Conservation (phyloP, 1,140 invertebrate species). For the Heliconius eleuchia region DNA sequence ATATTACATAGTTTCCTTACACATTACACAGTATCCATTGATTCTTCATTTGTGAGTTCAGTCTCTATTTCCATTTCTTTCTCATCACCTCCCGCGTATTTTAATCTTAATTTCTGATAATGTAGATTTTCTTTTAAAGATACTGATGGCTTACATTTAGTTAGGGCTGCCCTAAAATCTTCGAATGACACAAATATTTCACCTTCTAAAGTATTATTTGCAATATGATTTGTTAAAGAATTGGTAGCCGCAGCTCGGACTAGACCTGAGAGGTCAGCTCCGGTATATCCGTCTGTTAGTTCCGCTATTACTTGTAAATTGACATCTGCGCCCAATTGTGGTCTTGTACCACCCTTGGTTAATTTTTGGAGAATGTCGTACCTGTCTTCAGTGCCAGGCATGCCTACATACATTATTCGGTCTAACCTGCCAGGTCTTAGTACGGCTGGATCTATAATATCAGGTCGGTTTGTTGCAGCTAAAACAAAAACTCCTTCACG, state of each 20-base stretch:
- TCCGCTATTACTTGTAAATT: constrained; percentile 87
- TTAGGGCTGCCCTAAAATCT: constrained; percentile 84
- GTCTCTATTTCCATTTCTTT: constrained; percentile 81
- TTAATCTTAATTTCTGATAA: constrained; percentile 83
- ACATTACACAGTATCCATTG: constrained; percentile 73
- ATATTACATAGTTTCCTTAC: not conserved
- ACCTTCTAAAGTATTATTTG: constrained; percentile 64
- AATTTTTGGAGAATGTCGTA: constrained; percentile 94
- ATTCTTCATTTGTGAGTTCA: constrained; percentile 72
- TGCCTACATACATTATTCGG: constrained; percentile 95
- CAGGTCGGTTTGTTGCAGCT: constrained; percentile 97
- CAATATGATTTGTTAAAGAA: constrained; percentile 84
- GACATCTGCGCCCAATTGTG: constrained; percentile 89
- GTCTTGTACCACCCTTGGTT: constrained; percentile 93
- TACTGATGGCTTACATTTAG: constrained; percentile 91
- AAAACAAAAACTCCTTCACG: constrained; percentile 96
- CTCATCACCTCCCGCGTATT: constrained; percentile 79
- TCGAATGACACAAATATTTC: constrained; percentile 76
- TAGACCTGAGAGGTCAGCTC: constrained; percentile 93
- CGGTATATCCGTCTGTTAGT: constrained; percentile 91
- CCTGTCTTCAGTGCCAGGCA: constrained; percentile 91
- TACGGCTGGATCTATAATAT: constrained; percentile 98
- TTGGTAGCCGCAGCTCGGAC: constrained; percentile 89
- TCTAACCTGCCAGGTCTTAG: constrained; percentile 96
- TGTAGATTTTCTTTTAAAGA: constrained; percentile 85